Evolutionary conservation across 1,140 invertebrate species (phyloP).

Genomic region (Apocrypta bakeri): DNA sequence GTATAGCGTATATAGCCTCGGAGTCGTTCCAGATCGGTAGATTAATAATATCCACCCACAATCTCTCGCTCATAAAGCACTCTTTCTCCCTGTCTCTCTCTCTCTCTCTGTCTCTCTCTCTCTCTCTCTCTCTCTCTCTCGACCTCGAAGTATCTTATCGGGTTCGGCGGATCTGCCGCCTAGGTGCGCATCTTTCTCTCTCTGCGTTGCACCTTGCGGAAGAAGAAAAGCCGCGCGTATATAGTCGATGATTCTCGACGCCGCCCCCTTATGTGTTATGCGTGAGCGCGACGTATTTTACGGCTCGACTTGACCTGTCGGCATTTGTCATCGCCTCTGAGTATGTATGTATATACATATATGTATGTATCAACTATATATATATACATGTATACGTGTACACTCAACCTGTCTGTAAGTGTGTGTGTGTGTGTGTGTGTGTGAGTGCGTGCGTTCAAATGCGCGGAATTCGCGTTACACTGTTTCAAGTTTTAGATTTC

Average conservation of each 20-base stretch:
- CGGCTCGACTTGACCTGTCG: neutral
- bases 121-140: neutral
- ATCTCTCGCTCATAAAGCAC: neutral
- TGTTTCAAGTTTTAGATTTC: no score
- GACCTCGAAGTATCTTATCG: neutral
- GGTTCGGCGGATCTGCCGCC: neutral
- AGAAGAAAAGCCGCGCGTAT: neutral
- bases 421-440: no score
- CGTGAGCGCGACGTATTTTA: conserved; percentile 15
- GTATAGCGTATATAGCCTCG: neutral
- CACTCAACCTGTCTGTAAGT: no score
- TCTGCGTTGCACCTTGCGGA: conserved; percentile 21
- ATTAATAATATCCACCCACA: conserved; percentile 2
- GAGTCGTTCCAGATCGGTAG: neutral
- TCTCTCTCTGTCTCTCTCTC: neutral
- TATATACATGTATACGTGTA: no score
- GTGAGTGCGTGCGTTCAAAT: no score
- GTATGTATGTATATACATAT: neutral
- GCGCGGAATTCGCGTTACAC: no score
- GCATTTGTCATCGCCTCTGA: neutral
- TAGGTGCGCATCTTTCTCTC: neutral
- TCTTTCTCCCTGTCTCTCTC: neutral
- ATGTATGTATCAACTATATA: no score
- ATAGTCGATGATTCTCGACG: neutral
- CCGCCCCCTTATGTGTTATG: conserved; percentile 1